Evolutionary conservation across 2,797 vertebrate genomes (phyloP), one percentile per base, ranked within the genome.

Genomic region (Parambassis ranga): DNA sequence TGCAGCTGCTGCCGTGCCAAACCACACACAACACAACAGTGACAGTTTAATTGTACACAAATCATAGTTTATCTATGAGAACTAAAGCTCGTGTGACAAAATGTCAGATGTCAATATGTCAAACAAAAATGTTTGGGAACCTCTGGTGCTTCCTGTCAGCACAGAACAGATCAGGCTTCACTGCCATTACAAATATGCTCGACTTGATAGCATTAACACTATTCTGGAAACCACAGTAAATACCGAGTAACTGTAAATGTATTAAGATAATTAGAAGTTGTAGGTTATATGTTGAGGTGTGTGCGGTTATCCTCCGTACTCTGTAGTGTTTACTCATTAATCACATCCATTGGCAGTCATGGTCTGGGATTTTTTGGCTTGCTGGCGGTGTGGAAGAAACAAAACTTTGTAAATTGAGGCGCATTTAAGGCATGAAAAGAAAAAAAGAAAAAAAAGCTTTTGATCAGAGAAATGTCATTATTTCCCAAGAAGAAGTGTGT

Each of bases 401-500:
- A 52, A 71, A 69, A 57, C 59, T 63, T 76, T 75, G 61, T 73
- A 69, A 79, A 80, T 73, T 39, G 57, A 67, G 51, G 51, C 53
- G 70, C 58, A 39, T 50, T 59, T 37, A 39, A 51, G 65, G 59
- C 52, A 64, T 23, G 24, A 18, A 19, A 28, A 19, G 18, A 30
- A 58, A 36, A 31, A 32, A 20, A 33, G 49, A 24, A 20, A 31
- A 30, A 48, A 51, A 66, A 50, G 55, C 65, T 82, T 82, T 77
- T 80, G 66, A 85, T 85, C 51, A 70, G 26, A 8, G 72, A 44
- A 38, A 59, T 64, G 50, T 68, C 49, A 70, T 83, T 76, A 75
- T 81, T 80, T 77, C 46, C 42, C 23, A 47, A 48, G 59, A 47
- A 48, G 59, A 59, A 48, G 51, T 2, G 11, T 13, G 16, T n/a